Evolutionary conservation across 2,888 invertebrate species (phyloP), one percentile per base, ranked within the genome.

Genomic region (Hermodice carunculata): DNA sequence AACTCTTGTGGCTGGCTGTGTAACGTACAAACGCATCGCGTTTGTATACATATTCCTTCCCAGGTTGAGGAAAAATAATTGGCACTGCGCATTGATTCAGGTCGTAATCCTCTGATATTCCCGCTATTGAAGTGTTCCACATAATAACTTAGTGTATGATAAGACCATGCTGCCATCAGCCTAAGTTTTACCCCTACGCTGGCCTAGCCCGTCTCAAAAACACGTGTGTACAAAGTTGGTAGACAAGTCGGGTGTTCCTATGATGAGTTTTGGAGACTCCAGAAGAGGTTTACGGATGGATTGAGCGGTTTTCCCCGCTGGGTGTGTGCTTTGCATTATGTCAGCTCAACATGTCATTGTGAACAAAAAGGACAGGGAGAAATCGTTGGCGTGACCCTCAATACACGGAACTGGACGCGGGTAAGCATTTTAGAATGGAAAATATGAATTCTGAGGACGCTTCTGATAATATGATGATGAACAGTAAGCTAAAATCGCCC

Each of bases 111-210:
- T 80, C 76, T 73, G 78, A 80, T 83, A 79, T 83, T 83, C 82
- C 82, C 82, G 84, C 84, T 81, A 82, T 77, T 80, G 82, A 81
- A 80, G 80, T 81, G 81, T 79, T 78, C 76, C 78, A 79, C 76
- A 82, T 81, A 83, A 81, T 81, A 82, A 78, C 77, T 76, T 75
- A 78, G 78, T 82, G 77, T 79, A 79, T 81, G 80, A 80, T 82
- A 81, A 81, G 82, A 79, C 82, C 84, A 84, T 83, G 83, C 81
- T 81, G 81, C 81, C 80, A 76, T 76, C 75, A 75, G 75, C 77
- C 76, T 79, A 80, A 81, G 73, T 78, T 77, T 78, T 77, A 29
- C 75, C 77, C 76, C 71, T 71, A 76, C 70, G 76, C 69, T 69
- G 73, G 72, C 74, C 48, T 76, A 70, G 65, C 66, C 69, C 69